A percentile compares a stretch with the other conserved stretches of the same genome.
Conservation (phyloP, 2,113 vertebrate species). For the Apodemus speciosus region DNA sequence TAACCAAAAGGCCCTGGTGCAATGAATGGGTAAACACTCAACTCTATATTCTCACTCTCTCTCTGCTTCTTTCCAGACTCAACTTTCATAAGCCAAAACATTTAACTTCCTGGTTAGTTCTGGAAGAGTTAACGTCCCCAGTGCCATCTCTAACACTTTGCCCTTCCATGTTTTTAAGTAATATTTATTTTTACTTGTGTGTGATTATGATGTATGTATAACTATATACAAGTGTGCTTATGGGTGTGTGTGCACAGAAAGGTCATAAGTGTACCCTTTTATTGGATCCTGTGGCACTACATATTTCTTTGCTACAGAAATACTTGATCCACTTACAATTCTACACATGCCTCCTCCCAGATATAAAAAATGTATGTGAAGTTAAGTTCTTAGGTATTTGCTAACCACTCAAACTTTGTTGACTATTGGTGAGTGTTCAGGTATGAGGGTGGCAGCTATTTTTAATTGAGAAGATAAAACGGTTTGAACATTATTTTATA, state of each 20-base stretch:
- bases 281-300: neutral
- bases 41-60: neutral
- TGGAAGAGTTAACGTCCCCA: conserved; percentile 7
- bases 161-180: neutral
- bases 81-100: neutral
- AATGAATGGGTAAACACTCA: neutral
- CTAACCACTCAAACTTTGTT: neutral
- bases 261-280: neutral
- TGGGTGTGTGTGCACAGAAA: too few relatives aligned
- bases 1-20: neutral
- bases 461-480: neutral
- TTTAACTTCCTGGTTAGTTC: neutral
- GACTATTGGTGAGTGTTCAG: neutral
- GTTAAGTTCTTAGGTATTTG: conserved; percentile 30
- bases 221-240: neutral
- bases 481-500: conserved; percentile 5
- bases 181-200: neutral
- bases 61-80: neutral
- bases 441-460: neutral
- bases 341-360: neutral
- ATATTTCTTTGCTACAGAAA: neutral
- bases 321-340: neutral
- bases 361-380: neutral
- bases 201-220: neutral
- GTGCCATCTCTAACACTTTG: neutral